Base-by-base conservation (phyloP, 2,888 invertebrate genomes). In the Aelia acuminata region DNA sequence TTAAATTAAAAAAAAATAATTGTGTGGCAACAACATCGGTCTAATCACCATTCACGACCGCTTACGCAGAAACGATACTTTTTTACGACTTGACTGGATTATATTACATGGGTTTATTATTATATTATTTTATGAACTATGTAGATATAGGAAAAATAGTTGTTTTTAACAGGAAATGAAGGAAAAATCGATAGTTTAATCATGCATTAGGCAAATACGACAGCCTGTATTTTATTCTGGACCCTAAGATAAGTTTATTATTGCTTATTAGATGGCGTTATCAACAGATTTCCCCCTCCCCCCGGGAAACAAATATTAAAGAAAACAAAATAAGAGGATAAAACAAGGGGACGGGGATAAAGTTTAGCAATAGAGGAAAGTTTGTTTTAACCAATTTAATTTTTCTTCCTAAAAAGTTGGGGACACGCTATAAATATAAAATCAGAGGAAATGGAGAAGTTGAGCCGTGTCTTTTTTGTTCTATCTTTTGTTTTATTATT, bases 371-470 rank as follows among this genome's bases (percentile, higher is more conserved):
- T 47, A 80, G 80, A 80, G 22, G 80, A n/a, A 80, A 80, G 18
- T 80, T 80, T 80, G 43, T 80, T 39, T 80, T 35, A 80, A 39
- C 80, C 39, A 80, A 43, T 80, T 80, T 43, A 80, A 43, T 80
- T 80, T 47, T 39, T 47, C 43, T 80, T 47, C 39, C 43, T 80
- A 80, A 80, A n/a, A 80, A 43, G 80, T 80, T 80, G 39, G 43
- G 43, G 43, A 47, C 80, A 80, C 39, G 43, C 39, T n/a, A 80
- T 80, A 80, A 80, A 80, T 80, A 80, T 80, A 80, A 80, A 80
- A 80, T 47, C 43, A 80, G 80, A 8, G 22, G n/a, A 22, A 43
- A 80, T 43, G 80, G 80, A 80, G 43, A 80, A 80, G 39, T 80
- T 80, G n/a, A 31, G 80, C 10, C 10, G 4, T 80, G 35, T n/a